Percentiles rank a stretch among this genome's conserved stretches.
phyloP scores from a whole-genome alignment of 2,113 vertebrate species.

The Noctilio leporinus region DNA sequence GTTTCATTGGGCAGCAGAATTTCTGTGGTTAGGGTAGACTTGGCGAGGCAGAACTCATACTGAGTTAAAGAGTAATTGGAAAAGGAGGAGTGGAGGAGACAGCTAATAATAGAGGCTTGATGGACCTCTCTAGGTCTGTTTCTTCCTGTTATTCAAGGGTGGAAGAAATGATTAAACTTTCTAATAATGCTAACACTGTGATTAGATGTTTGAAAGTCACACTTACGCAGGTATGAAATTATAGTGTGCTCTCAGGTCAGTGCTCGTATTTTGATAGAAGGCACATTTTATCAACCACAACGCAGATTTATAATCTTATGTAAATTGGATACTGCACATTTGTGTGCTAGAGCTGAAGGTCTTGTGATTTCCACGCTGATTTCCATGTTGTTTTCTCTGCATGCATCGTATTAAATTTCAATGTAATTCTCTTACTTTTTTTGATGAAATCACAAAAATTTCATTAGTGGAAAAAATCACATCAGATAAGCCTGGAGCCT shows the following conservation, averaged over 20 bases:
- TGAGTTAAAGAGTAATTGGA: neutral
- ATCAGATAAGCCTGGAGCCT: conserved; percentile 18
- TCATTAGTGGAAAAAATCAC: conserved; percentile 48
- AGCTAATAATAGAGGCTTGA: neutral
- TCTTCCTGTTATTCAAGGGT: neutral
- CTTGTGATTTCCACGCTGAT: neutral
- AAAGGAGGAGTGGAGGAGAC: neutral
- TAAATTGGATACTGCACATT: conserved; percentile 1
- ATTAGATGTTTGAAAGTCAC: conserved; percentile 1
- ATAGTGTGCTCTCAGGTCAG: neutral
- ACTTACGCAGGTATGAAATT: conserved; percentile 12
- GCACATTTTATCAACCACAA: neutral
- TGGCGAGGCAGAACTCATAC: neutral
- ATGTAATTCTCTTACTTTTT: neutral
- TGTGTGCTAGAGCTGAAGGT: conserved; percentile 9
- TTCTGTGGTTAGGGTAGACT: neutral
- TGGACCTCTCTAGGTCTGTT: neutral
- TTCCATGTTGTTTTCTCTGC: neutral
- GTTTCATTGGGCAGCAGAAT: neutral
- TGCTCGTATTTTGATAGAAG: conserved; percentile 4
- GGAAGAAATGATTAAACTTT: neutral
- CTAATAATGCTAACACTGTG: neutral
- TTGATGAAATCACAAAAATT: conserved; percentile 27
- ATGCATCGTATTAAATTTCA: neutral
- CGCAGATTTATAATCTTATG: neutral